These are phyloP conservation scores for Labroides dimidiatus DNA, from an alignment of 2,797 vertebrate genomes.

Conservation along the genomic window DNA sequence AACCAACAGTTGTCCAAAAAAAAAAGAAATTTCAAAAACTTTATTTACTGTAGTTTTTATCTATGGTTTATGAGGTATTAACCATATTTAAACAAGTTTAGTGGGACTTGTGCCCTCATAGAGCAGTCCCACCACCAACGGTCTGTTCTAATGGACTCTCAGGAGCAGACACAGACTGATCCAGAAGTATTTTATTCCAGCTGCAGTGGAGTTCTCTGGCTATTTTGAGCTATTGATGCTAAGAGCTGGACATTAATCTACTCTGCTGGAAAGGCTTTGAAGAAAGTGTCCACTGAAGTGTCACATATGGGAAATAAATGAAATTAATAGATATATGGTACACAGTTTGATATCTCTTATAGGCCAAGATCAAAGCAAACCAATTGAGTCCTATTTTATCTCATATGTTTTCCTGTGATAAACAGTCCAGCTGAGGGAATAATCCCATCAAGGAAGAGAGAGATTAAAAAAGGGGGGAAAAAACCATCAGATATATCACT, in stretches of 20 bases:
- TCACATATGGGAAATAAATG: slow-evolving; percentile 73
- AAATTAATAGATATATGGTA: slow-evolving; percentile 76
- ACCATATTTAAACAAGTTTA: slow-evolving; percentile 39
- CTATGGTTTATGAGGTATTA: slow-evolving; percentile 33
- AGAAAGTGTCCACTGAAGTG: slow-evolving; percentile 74
- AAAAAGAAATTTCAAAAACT: not conserved
- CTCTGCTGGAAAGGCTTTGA: slow-evolving; percentile 73
- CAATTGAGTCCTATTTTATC: slow-evolving; percentile 80
- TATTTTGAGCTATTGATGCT: slow-evolving; percentile 77
- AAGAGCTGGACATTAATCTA: slow-evolving; percentile 81
- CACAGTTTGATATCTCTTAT: slow-evolving; percentile 77
- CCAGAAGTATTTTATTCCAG: slow-evolving; percentile 62
- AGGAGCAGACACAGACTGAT: slow-evolving; percentile 41
- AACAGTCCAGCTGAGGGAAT: slow-evolving; percentile 78
- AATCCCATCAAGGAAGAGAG: slow-evolving; percentile 82
- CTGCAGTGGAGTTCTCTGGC: slow-evolving; percentile 67
- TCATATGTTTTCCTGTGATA: slow-evolving; percentile 82
- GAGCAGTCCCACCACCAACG: slow-evolving; percentile 28
- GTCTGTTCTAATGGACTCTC: slow-evolving; percentile 30
- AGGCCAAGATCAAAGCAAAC: slow-evolving; percentile 76
- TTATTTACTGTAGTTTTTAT: slow-evolving; percentile 38
- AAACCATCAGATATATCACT: slow-evolving; percentile 78
- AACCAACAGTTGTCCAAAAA: not conserved
- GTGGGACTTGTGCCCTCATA: slow-evolving; percentile 35
- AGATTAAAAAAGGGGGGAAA: slow-evolving; percentile 69